Evolutionary conservation across 2,113 vertebrate species (phyloP).

Genomic region (Ciconia stormi): DNA sequence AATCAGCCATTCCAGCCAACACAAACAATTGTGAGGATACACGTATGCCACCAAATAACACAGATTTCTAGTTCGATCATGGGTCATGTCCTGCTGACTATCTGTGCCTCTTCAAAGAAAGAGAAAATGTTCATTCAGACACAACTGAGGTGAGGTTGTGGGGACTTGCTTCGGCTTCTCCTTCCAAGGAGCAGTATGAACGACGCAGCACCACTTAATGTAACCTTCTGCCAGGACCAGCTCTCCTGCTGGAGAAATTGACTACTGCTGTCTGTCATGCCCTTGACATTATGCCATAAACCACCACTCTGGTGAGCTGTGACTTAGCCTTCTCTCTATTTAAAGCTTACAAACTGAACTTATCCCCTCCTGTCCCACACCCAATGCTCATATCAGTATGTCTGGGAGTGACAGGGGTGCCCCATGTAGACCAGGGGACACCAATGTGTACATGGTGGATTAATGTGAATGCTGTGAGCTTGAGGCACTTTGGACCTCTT

Average conservation of each 20-base stretch:
- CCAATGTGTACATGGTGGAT: neutral
- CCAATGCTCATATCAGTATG: neutral
- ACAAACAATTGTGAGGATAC: neutral
- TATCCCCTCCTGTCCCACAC: neutral
- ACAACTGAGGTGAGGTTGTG: neutral
- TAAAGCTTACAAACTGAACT: neutral
- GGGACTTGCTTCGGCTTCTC: neutral
- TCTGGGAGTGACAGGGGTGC: neutral
- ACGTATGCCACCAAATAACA: neutral
- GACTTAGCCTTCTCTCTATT: neutral
- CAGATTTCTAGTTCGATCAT: neutral
- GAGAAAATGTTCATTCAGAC: neutral
- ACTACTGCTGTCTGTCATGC: neutral
- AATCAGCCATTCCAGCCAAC: neutral
- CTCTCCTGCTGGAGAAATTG: neutral
- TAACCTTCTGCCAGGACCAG: neutral
- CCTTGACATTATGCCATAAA: neutral
- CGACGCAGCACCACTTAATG: neutral
- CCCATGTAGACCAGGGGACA: neutral
- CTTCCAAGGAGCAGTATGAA: neutral
- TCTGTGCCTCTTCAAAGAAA: neutral
- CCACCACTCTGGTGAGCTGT: neutral
- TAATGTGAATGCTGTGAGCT: neutral
- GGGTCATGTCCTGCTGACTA: too few relatives aligned
- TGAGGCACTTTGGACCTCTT: neutral